These are phyloP conservation scores for Zoanthus sansibaricus DNA, from an alignment of 92 coral and sea anemone species.

Conservation along the genomic window DNA sequence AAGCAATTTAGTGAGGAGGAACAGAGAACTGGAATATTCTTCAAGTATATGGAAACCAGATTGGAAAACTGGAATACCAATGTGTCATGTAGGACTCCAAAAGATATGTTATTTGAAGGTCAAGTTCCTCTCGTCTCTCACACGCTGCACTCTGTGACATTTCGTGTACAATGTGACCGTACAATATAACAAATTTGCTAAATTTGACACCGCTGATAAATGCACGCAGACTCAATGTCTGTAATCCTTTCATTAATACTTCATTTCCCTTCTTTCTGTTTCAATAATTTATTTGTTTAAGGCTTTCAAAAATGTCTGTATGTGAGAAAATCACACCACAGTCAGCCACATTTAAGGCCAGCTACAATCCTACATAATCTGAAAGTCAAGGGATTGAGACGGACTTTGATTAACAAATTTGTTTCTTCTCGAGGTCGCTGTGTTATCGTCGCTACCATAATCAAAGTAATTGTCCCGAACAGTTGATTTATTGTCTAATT, in stretches of 20 bases:
- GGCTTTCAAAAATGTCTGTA: neutral
- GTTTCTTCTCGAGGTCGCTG: constrained; percentile 10
- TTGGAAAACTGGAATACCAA: no score
- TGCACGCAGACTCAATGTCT: neutral
- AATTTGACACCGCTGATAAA: neutral
- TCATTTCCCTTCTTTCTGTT: neutral
- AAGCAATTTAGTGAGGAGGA: no score
- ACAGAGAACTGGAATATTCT: no score
- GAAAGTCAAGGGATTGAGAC: constrained; percentile 34
- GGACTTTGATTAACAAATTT: constrained; percentile 23
- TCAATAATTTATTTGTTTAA: neutral
- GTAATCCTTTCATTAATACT: neutral
- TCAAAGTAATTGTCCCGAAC: constrained; percentile 89
- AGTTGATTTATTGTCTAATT: constrained; percentile 52
- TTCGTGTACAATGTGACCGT: neutral
- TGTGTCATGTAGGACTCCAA: no score
- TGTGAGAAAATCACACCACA: neutral
- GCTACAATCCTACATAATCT: neutral
- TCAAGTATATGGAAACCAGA: no score
- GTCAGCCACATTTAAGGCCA: no score
- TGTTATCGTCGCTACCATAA: constrained; percentile 86
- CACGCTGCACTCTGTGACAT: no score
- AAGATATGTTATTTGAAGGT: no score
- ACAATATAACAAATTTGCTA: neutral
- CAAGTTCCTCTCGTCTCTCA: no score